Evolutionary conservation across 2,797 vertebrate genomes (phyloP), one percentile per base, ranked within the genome.

Genomic region (Harpagifer antarcticus): DNA sequence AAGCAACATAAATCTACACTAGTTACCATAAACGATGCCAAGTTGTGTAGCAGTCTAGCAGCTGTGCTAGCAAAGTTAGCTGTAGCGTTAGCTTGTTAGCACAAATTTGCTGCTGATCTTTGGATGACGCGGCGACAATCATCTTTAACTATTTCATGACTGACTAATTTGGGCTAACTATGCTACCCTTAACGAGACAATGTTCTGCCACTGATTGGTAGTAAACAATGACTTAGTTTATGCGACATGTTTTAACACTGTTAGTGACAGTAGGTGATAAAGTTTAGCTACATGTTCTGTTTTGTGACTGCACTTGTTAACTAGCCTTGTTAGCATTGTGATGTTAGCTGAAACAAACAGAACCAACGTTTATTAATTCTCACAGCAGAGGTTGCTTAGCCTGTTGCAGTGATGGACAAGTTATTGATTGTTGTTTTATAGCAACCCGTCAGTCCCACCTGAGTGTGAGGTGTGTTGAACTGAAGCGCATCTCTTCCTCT

Each of bases 81-180:
- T 2, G 10, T 67, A 79, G 84, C 74, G 44, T 66, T 90, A 93
- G 87, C 89, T 55, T 76, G 81, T 74, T 91, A 91, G 64, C 80
- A n/a, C 68, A 43, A 80, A 77, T 81, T 89, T 57, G 59, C 79
- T 59, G 1, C 37, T 31, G 78, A 62, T 81, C 72, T 64, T 37
- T 58, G 23, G 72, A 33, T 86, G 86, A 91, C 87, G 71, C 87
- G 83, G 75, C 72, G 61, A 70, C 43, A 50, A 62, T 66, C 60
- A n/a, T 74, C 12, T 72, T 86, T 83, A 88, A 89, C 85, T 61
- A 17, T 86, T 90, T 87, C 14, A 15, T 44, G 79, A 62, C 47
- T 47, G 55, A 48, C 15, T 17, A 16, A 12, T 68, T 60, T 53
- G 33, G 5, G 53, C 14, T 63, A 62, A 68, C 20, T n/a, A 16